Evolutionary conservation across 1,140 invertebrate species (phyloP), one percentile per base, ranked within the genome.

Genomic region (Coptotermes formosanus): DNA sequence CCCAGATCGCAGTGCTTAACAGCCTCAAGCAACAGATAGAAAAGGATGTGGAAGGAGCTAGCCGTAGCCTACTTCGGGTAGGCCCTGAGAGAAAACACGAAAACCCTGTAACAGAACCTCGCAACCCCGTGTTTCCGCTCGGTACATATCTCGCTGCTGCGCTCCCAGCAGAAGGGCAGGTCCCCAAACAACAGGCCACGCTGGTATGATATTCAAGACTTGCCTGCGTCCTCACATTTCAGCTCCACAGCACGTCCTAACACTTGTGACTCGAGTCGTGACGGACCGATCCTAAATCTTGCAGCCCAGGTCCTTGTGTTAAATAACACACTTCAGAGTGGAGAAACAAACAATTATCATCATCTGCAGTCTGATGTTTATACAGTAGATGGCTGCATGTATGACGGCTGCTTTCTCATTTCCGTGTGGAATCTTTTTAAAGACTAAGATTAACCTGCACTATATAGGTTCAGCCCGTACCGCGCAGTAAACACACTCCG

Each of bases 161-260:
- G n/a, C 6, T 30, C 2, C 7, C 6, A 25, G 64, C 6, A 6
- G 2, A 16, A 30, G 25, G 64, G 64, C 64, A 30, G 64, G 64
- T 75, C 64, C n/a, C n/a, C 64, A 75, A 75, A 75, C 64, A 75
- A 75, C 64, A 75, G n/a, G 64, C 64, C 9, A 19, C 59, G 48
- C 48, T 12, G 19, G 14, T 12, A 21, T 69, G 64, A 25, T 69
- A 75, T 75, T 75, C 64, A n/a, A 30, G 64, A 75, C 64, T 30
- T 75, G 64, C 64, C 64, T 75, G n/a, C 64, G 64, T 75, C 64
- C n/a, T 75, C 64, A 16, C 64, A 75, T 75, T 75, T 75, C 64
- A 75, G n/a, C 64, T 75, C 64, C 64, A 30, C 64, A 75, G 64
- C 64, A 75, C 64, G 64, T 75, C 64, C 64, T 14, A 75, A 75